These are phyloP conservation scores for Diplolepis rosae DNA, from an alignment of 2,888 invertebrate genomes.

Conservation along the genomic window DNA sequence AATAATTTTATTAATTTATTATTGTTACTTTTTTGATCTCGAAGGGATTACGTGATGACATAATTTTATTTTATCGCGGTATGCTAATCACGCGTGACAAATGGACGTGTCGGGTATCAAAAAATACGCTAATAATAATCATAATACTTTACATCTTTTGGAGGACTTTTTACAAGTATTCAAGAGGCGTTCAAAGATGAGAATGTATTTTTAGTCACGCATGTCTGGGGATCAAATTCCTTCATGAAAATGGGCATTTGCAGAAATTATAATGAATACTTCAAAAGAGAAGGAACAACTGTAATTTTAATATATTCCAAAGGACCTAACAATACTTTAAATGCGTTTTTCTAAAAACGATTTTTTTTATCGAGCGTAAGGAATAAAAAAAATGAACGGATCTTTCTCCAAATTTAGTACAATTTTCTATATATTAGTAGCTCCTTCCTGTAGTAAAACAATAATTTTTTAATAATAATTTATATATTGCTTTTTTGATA, in stretches of 20 bases:
- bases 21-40: neutral
- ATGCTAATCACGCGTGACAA: slow-evolving; percentile 6
- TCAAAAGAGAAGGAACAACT: neutral
- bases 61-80: neutral
- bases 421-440: too few relatives aligned
- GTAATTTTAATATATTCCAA: too few relatives aligned
- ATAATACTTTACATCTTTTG: neutral
- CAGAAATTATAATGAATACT: neutral
- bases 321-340: neutral
- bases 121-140: slow-evolving; percentile 21
- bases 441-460: too few relatives aligned
- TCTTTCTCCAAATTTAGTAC: too few relatives aligned
- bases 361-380: too few relatives aligned
- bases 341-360: neutral
- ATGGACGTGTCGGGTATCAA: neutral
- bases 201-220: neutral
- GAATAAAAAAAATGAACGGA: too few relatives aligned
- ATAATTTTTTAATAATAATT: too few relatives aligned
- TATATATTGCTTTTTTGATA: too few relatives aligned
- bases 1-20: neutral
- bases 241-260: neutral
- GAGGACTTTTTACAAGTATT: neutral
- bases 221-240: neutral
- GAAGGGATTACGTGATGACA: neutral
- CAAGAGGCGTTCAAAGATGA: neutral